Percentiles rank a stretch among this genome's conserved stretches.
These are phyloP conservation scores for Lomographa bimaculata DNA, from an alignment of 2,888 invertebrate genomes.

Conservation along the genomic window DNA sequence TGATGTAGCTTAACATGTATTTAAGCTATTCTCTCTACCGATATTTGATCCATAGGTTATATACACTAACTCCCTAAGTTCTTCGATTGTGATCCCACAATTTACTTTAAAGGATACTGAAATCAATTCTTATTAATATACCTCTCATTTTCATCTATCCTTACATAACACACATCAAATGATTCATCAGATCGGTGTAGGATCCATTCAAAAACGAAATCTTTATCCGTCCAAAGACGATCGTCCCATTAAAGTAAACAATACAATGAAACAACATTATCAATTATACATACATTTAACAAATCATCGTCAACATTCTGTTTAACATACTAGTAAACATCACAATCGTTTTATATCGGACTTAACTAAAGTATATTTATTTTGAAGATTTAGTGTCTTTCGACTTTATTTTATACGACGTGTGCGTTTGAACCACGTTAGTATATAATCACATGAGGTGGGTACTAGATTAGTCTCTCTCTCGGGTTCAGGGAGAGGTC, in stretches of 20 bases:
- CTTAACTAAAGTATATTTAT: slow-evolving; percentile 60
- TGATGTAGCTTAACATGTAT: slow-evolving; percentile 22
- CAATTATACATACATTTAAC: slow-evolving; percentile 57
- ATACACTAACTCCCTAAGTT: slow-evolving; percentile 63
- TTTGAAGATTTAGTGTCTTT: slow-evolving; percentile 64
- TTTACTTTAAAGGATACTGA: slow-evolving; percentile 61
- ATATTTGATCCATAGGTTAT: slow-evolving; percentile 61
- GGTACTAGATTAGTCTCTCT: slow-evolving; percentile 64
- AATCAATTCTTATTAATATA: slow-evolving; percentile 32
- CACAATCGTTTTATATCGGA: slow-evolving; percentile 75
- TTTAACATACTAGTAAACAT: slow-evolving; percentile 66
- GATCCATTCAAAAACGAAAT: slow-evolving; percentile 25
- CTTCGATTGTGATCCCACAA: slow-evolving; percentile 69
- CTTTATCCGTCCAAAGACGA: slow-evolving; percentile 14
- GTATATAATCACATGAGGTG: slow-evolving; percentile 33
- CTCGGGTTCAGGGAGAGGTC: slow-evolving; percentile 45
- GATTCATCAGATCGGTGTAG: background rate
- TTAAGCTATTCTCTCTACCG: slow-evolving; percentile 44
- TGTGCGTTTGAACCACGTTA: slow-evolving; percentile 79
- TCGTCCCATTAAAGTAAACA: slow-evolving; percentile 28
- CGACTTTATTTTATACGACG: slow-evolving; percentile 61
- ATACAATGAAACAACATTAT: slow-evolving; percentile 33
- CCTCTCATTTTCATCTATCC: slow-evolving; percentile 6
- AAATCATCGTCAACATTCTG: slow-evolving; percentile 68
- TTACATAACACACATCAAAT: slow-evolving; percentile 17